Evolutionary conservation across 1,140 invertebrate genomes (phyloP), one percentile per base, ranked within the genome.

Genomic region (Bombus vancouverensis): DNA sequence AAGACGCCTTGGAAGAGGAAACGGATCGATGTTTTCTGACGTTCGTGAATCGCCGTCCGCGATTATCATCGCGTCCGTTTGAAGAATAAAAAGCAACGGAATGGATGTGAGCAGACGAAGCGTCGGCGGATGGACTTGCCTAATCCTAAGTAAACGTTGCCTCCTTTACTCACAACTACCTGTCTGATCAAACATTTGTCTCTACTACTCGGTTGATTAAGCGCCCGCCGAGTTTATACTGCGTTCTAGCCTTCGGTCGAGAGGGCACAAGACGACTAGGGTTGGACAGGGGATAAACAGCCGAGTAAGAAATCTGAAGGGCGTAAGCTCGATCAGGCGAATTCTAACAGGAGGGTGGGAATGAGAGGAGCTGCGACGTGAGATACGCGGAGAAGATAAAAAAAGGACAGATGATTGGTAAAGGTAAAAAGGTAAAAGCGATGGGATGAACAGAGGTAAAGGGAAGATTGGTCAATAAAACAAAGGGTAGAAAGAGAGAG

Each of bases 111-210:
- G 59, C 32, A 42, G 57, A 28, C 10, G 66, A 57, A 32, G 66
- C 10, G 34, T 34, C 47, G 39, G 37, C 32, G 71, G 76, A 59
- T 66, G 80, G 75, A 91, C 85, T 89, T 87, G 77, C 62, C 83
- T 92, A 93, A 93, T 93, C 92, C 91, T 92, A 90, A 93, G 87
- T 88, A 93, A 93, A 93, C 87, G 88, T 71, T 66, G 53, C 62
- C 74, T 87, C 88, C 85, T 89, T 85, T 68, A 62, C 84, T 85
- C 78, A 57, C 81, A 79, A 79, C 83, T 79, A 90, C 83, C 89
- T 88, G 91, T 87, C 91, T 93, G 91, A 92, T 92, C 92, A 93
- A 93, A 93, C 92, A 93, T 93, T 93, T 93, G 92, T 92, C 93
- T 92, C 90, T 88, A 93, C 93, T 89, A 92, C 92, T 92, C 91